Base-by-base conservation (phyloP, 2,113 vertebrate species). In the Sebastes fasciatus region DNA sequence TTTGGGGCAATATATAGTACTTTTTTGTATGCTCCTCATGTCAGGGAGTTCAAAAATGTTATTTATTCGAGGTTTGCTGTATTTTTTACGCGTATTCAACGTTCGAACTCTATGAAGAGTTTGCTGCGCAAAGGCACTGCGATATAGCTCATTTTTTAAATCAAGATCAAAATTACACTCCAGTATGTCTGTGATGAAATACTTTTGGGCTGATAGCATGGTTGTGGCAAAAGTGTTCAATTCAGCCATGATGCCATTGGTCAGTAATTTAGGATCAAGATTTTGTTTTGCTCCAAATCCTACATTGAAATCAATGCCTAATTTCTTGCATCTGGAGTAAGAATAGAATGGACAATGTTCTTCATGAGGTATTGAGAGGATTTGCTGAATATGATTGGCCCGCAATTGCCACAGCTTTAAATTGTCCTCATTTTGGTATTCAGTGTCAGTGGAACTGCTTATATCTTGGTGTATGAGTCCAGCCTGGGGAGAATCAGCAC, bases 241-340 rank as follows among this genome's bases (percentile, higher is more conserved):
- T 58, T 85, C 83, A 68, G 76, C 79, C 86, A 88, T 82, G 61
- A 88, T 16, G 3, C 86, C 86, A 2, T 85, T 88, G 4, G 83
- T 88, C 65, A 88, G 40, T 14, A 82, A 76, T 40, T 77, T 77
- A 26, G 73, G 77, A 45, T 43, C 23, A 42, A 86, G 57, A 21
- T 77, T 80, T 61, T 48, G 72, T 42, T 86, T 83, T 13, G 54
- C 19, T 46, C 80, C 77, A 77, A 60, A 86, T 19, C 73, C 80
- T 0, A 89, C 67, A 55, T 77, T 77, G 74, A 89, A 89, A 55
- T 86, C 52, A 9, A 89, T 65, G 54, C 77, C 87, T n/a, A 77
- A 1, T 73, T 88, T 88, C 68, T 77, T 83, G 21, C 72, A 83
- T 58, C 83, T 77, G 11, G 71, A 80, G 68, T 76, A 88, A 23